Base-by-base conservation (phyloP, 2,888 invertebrate genomes). In the Craniophora ligustri region DNA sequence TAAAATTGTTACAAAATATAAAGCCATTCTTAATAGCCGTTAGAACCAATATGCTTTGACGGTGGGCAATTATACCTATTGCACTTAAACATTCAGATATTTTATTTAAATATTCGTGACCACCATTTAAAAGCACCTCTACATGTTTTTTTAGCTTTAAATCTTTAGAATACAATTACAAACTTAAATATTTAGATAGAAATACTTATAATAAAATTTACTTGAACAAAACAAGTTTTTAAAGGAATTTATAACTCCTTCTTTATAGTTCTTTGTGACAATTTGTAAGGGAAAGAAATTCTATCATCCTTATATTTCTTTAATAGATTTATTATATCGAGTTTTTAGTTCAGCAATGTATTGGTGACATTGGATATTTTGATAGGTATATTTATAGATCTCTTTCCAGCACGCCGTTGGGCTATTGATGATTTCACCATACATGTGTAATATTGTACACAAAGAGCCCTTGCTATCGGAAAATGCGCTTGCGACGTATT, bases 121-220 rank as follows among this genome's bases (percentile, higher is more conserved):
- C 67, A 66, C 61, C 65, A 48, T 61, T 58, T 54, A 58, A 40
- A 72, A 72, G 72, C 72, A 74, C 74, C 70, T 60, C 47, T 62
- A 59, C 13, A 10, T 42, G n/a, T 18, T n/a, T 48, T 39, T 55
- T 47, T 50, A 56, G 44, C 50, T 55, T 48, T 48, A 59, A 53
- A 54, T 56, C 40, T 57, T 51, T 42, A 57, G 44, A 67, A 44
- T 60, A 59, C 28, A 28, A 36, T 32, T 28, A 31, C 30, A 18
- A 56, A 32, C 23, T 36, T 46, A 40, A 35, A 16, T 7, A 21
- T 15, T 28, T 51, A 49, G 35, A 18, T 40, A 19, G 5, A 6
- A 6, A n/a, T n/a, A n/a, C n/a, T n/a, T n/a, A n/a, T n/a, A n/a
- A n/a, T n/a, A n/a, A n/a, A n/a, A n/a, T n/a, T n/a, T n/a, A n/a